Evolutionary conservation across 2,888 invertebrate genomes (phyloP).

Genomic region (Strigamia maritima): DNA sequence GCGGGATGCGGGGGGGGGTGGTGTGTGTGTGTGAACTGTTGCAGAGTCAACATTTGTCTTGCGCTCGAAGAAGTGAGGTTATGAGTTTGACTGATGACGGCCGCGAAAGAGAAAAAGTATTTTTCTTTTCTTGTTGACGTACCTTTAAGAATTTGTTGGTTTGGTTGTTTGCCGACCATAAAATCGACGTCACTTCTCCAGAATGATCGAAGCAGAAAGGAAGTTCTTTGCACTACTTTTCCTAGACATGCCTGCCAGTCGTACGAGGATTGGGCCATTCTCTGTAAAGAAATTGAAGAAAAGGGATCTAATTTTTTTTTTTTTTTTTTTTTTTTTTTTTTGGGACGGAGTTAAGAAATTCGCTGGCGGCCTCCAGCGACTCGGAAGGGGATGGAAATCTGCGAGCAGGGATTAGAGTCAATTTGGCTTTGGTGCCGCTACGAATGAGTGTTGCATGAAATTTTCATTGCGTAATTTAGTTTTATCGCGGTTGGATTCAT

Average conservation of each 20-base stretch:
- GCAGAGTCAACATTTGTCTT: conserved; percentile 1
- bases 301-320: conserved; percentile 22
- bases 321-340: conserved; percentile 34
- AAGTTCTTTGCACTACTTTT: conserved; percentile 40
- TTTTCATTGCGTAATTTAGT: conserved; percentile 17
- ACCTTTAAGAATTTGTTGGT: conserved; percentile 56
- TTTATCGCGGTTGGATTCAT: conserved; percentile 8
- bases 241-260: conserved; percentile 42
- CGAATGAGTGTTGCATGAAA: conserved; percentile 19
- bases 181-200: conserved; percentile 82
- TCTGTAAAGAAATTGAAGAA: conserved; percentile 2
- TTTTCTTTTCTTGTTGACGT: conserved; percentile 36
- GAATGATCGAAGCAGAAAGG: conserved; percentile 65
- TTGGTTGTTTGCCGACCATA: conserved; percentile 72
- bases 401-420: conserved; percentile 19
- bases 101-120: background rate
- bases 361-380: background rate
- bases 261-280: conserved; percentile 36
- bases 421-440: conserved; percentile 16
- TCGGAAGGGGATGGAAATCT: conserved; percentile 6
- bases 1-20: too few relatives aligned
- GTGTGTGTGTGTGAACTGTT: too few relatives aligned
- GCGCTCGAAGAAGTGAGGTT: background rate
- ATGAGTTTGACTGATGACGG: background rate
- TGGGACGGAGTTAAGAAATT: conserved; percentile 8